phyloP scores from a whole-genome alignment of 2,113 vertebrate species.

The Myocastor coypus region DNA sequence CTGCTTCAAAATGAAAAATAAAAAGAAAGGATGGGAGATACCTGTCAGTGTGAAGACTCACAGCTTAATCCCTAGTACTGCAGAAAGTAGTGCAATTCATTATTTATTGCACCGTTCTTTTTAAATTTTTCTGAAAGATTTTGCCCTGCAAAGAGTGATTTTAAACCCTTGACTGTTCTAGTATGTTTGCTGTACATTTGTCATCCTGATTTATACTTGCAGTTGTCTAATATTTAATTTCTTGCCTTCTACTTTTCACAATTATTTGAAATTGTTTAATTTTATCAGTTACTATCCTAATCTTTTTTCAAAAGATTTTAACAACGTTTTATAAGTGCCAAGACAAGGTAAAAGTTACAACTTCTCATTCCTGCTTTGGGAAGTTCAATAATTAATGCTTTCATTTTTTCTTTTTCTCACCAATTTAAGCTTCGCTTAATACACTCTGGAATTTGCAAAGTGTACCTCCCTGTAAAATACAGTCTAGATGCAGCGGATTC shows the following conservation, averaged over 20 bases:
- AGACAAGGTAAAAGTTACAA: background rate
- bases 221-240: slow-evolving; percentile 6
- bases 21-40: background rate
- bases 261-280: background rate
- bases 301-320: slow-evolving; percentile 11
- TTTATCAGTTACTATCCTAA: background rate
- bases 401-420: background rate
- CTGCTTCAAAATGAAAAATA: background rate
- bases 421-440: background rate
- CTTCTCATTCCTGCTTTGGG: background rate
- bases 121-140: background rate
- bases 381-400: background rate
- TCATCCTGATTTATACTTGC: background rate
- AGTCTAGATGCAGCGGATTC: background rate
- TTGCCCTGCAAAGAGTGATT: background rate
- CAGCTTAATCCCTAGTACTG: background rate
- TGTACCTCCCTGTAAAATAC: background rate
- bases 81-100: background rate
- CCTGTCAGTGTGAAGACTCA: background rate
- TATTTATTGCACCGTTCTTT: background rate
- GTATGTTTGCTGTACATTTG: background rate
- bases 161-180: background rate
- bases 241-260: background rate
- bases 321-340: background rate
- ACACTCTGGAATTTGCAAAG: background rate